Evolutionary conservation across 1,140 invertebrate genomes (phyloP), one percentile per base, ranked within the genome.

Genomic region (Microplitis mediator): DNA sequence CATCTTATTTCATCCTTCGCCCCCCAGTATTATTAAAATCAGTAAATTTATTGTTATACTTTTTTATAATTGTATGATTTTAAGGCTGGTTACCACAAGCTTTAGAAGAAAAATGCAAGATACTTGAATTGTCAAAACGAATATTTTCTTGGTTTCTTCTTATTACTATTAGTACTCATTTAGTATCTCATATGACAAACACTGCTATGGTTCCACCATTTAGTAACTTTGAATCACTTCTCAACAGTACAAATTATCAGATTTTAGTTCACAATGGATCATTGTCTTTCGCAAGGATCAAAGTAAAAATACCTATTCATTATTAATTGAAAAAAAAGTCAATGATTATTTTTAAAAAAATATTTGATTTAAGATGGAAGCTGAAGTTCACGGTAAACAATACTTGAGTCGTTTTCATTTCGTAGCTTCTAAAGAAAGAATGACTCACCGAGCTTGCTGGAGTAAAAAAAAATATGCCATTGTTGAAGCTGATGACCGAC

Each of bases 381-480:
- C 4, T 11, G 16, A 3, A 4, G 3, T 9, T 58, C 16, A 3
- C 16, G 8, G 6, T 0, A 11, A 11, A 32, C 6, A 58, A 31
- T 58, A 58, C 16, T 11, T 3, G 4, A 6, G 9, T 8, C 56
- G 56, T 11, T 58, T 58, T 9, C 8, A 23, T 31, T 23, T 9
- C 23, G 23, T 58, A 31, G 14, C 8, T 9, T 58, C 56, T 23
- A 58, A 31, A 9, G 8, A 23, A 2, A 58, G 23, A 58, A 32
- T 58, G 56, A 58, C 8, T 2, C 4, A 16, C 8, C 16, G 4
- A 23, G 56, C 23, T 23, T 58, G 56, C 23, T 58, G 56, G 56
- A 58, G 56, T 23, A 58, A 58, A 9, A 58, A 58, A 58, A 58
- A 58, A 32, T 58, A 58, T 58, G 56, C 56, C 4, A 58, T 58